Percentiles rank a stretch among this genome's conserved stretches.
Conservation (phyloP, 2,113 vertebrate species). For the Alouatta palliata region DNA sequence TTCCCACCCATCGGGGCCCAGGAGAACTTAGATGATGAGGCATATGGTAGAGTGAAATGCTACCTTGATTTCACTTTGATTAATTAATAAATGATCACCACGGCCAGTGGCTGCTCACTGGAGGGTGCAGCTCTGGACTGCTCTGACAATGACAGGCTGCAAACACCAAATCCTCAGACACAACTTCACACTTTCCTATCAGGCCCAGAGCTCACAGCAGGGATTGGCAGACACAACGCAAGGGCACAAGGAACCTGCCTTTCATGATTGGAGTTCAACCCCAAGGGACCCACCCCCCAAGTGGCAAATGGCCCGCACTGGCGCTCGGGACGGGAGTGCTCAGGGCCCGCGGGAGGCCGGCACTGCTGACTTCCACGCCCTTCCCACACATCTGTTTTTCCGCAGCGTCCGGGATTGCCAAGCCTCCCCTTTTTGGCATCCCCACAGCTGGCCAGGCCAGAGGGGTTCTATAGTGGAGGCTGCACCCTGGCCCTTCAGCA, state of each 20-base stretch:
- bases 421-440: neutral
- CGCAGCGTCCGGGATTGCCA: neutral
- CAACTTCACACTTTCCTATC: fast-evolving
- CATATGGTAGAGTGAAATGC: fast-evolving
- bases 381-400: fast-evolving
- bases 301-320: fast-evolving
- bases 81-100: neutral
- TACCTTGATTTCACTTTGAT: neutral
- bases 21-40: fast-evolving
- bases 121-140: neutral
- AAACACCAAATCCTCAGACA: neutral
- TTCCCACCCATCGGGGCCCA: fast-evolving
- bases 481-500: fast-evolving
- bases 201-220: fast-evolving
- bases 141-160: fast-evolving
- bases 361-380: neutral
- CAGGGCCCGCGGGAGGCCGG: fast-evolving
- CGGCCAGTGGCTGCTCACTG: fast-evolving
- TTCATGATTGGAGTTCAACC: neutral
- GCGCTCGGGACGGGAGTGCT: fast-evolving
- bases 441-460: fast-evolving
- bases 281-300: too few relatives aligned
- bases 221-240: neutral
- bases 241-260: too few relatives aligned
- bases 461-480: neutral